Conservation (phyloP, 1,140 invertebrate species). For the Medauroidea extradentata region DNA sequence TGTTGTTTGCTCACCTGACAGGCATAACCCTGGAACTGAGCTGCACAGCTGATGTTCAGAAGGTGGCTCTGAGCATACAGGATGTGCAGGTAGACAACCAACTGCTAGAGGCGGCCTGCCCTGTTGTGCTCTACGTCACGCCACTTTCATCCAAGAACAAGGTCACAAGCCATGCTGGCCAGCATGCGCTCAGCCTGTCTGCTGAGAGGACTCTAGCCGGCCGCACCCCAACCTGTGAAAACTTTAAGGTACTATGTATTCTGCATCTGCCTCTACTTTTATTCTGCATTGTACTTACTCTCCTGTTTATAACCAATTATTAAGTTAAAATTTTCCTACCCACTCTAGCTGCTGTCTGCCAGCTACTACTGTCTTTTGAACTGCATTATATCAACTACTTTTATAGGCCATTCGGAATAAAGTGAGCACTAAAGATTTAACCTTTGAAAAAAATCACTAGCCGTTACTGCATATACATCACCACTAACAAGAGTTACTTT, state of each 20-base stretch:
- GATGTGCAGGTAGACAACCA: constrained; percentile 63
- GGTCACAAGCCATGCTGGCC: constrained; percentile 33
- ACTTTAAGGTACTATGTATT: constrained; percentile 64
- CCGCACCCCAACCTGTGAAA: constrained; percentile 68
- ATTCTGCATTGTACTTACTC: too few relatives aligned
- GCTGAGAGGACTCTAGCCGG: constrained; percentile 61
- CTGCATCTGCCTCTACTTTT: too few relatives aligned
- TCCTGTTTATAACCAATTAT: too few relatives aligned
- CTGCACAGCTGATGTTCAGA: constrained; percentile 51
- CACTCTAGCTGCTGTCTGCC: too few relatives aligned
- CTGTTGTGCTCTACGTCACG: constrained; percentile 74
- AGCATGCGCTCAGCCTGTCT: constrained; percentile 58
- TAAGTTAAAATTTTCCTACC: too few relatives aligned
- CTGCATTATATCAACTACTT: too few relatives aligned
- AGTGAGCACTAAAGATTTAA: too few relatives aligned
- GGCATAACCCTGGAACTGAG: constrained; percentile 65
- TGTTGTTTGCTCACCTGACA: constrained; percentile 74
- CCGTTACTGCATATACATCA: too few relatives aligned
- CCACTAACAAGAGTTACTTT: too few relatives aligned
- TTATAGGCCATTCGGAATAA: too few relatives aligned
- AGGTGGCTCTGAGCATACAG: constrained; percentile 67
- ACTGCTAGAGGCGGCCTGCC: constrained; percentile 76
- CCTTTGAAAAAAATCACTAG: too few relatives aligned
- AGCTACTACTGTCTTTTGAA: too few relatives aligned
- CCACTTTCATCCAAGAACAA: constrained; percentile 40